Evolutionary conservation across 2,113 vertebrate species (phyloP).

Genomic region (Leptobrachium leishanense): DNA sequence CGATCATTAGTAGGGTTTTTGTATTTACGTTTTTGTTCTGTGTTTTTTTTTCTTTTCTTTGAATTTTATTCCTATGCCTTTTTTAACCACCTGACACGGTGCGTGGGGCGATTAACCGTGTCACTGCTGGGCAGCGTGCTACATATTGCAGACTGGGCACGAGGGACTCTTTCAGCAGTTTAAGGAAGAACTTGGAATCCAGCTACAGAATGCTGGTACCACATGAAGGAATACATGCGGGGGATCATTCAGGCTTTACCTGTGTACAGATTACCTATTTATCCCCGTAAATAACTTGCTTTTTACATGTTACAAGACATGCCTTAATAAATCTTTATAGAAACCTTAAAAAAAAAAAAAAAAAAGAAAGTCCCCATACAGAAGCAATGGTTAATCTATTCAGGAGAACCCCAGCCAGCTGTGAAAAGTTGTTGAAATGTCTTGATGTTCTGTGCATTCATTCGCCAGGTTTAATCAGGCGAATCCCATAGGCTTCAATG

Average conservation of each 20-base stretch:
- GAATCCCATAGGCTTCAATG: too few relatives aligned
- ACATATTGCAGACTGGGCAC: not conserved
- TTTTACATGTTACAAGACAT: slow-evolving; percentile 69
- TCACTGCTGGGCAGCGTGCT: not conserved
- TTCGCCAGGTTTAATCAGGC: too few relatives aligned
- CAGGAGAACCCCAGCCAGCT: too few relatives aligned
- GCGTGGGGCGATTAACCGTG: not conserved
- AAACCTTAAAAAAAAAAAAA: too few relatives aligned
- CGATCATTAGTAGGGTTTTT: slow-evolving; percentile 9
- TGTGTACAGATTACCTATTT: slow-evolving; percentile 8
- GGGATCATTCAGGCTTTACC: not conserved
- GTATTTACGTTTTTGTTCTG: slow-evolving; percentile 3
- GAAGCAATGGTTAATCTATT: too few relatives aligned
- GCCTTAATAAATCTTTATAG: slow-evolving; percentile 77
- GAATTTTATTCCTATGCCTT: slow-evolving; percentile 21
- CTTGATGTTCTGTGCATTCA: too few relatives aligned
- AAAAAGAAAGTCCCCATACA: too few relatives aligned
- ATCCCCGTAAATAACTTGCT: slow-evolving; percentile 57
- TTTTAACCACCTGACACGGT: not conserved
- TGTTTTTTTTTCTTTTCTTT: not conserved
- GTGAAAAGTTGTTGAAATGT: too few relatives aligned
- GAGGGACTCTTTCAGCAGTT: not conserved
- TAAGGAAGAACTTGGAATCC: not conserved
- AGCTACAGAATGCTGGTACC: not conserved
- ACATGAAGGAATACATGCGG: not conserved